Percentiles rank a stretch among this genome's conserved stretches.
These are phyloP conservation scores for Elegia similella DNA, from an alignment of 2,888 invertebrate genomes.

Conservation along the genomic window DNA sequence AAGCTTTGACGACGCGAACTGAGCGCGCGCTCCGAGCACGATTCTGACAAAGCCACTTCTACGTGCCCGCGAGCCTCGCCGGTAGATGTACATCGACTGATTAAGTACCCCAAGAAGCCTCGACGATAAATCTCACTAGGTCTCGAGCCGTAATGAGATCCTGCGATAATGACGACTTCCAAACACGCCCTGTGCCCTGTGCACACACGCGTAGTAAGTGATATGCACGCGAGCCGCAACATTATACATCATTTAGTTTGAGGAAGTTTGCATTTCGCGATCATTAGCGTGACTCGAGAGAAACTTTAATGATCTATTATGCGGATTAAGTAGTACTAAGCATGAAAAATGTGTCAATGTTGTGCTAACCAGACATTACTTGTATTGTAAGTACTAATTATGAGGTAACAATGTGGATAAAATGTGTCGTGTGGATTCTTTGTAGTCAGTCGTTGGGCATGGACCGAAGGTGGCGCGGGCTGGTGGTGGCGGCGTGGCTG, in stretches of 20 bases:
- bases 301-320: background rate
- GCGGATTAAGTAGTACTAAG: background rate
- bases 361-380: conserved; percentile 9
- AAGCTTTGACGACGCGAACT: background rate
- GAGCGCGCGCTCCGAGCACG: background rate
- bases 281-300: background rate
- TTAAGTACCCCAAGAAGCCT: background rate
- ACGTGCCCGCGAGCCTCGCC: background rate
- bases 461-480: conserved; percentile 14
- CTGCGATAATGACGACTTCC: background rate
- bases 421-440: conserved; percentile 1
- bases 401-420: background rate
- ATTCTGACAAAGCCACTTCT: background rate
- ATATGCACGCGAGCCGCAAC: background rate
- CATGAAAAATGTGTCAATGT: conserved; percentile 22
- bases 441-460: background rate
- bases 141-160: conserved; percentile 13
- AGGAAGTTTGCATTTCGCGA: background rate
- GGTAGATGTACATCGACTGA: conserved; percentile 6
- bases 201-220: background rate
- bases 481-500: conserved; percentile 26
- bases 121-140: conserved; percentile 5
- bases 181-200: background rate
- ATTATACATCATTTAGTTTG: background rate
- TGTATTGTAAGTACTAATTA: background rate